Evolutionary conservation across 2,113 vertebrate species (phyloP).

Genomic region (Alouatta palliata): DNA sequence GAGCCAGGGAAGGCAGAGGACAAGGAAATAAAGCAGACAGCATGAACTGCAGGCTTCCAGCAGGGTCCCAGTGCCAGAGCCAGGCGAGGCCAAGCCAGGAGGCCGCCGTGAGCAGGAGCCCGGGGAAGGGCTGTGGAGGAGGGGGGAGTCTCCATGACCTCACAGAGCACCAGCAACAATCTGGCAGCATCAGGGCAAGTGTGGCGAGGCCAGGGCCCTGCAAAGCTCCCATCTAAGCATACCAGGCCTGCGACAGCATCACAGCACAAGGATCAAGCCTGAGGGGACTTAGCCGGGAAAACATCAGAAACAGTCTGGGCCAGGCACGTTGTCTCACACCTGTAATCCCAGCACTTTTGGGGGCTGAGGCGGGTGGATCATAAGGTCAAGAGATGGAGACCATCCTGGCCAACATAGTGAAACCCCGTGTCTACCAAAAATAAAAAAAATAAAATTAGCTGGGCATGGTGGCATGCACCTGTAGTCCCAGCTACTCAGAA

Average conservation of each 20-base stretch:
- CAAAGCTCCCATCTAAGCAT: background rate
- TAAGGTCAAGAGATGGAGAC: no score
- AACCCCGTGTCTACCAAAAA: no score
- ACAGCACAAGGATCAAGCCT: background rate
- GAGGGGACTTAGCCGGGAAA: background rate
- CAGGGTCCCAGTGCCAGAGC: background rate
- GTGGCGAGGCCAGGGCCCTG: background rate
- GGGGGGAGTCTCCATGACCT: background rate
- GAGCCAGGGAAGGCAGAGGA: background rate
- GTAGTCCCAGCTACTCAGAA: no score
- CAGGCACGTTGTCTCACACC: no score
- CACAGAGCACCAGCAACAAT: background rate
- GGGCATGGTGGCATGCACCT: no score
- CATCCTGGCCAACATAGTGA: no score
- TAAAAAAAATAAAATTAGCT: no score
- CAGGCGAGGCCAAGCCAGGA: background rate
- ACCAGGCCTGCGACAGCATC: background rate
- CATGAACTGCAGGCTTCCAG: accelerated
- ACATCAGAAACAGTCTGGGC: background rate
- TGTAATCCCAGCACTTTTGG: no score
- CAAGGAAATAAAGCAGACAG: background rate
- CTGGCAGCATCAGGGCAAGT: background rate
- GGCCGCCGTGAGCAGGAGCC: background rate
- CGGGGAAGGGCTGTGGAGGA: accelerated
- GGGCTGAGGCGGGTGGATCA: no score